phyloP scores from a whole-genome alignment of 1,140 invertebrate genomes.

The Cydia fagiglandana region DNA sequence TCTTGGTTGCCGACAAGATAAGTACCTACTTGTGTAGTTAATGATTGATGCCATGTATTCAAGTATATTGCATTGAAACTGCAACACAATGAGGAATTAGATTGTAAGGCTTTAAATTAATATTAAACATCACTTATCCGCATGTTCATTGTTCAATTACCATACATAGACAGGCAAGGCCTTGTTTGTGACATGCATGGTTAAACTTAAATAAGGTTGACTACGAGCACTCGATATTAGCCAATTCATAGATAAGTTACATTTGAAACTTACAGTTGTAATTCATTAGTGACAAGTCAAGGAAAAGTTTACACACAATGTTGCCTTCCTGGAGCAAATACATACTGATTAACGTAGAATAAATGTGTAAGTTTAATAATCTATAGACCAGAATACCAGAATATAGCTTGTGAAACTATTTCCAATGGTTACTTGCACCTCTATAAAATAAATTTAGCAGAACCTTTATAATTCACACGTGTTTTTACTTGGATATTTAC shows the following conservation, averaged over 20 bases:
- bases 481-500: no score
- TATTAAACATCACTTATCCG: constrained; percentile 8
- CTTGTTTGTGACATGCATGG: constrained; percentile 10
- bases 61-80: background rate
- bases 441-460: no score
- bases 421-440: no score
- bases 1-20: no score
- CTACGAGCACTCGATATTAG: background rate
- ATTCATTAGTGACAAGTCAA: background rate
- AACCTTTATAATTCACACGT: no score
- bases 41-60: background rate
- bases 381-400: no score
- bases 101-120: constrained; percentile 1
- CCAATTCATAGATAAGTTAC: background rate
- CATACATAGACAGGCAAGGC: constrained; percentile 10
- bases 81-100: background rate
- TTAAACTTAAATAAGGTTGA: background rate
- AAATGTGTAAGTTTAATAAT: no score
- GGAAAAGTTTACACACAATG: no score
- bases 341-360: no score
- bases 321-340: background rate
- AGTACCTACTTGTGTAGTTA: no score
- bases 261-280: background rate
- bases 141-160: background rate
- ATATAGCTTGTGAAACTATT: no score